Evolutionary conservation across 2,113 vertebrate species (phyloP).

Genomic region (Sander lucioperca): DNA sequence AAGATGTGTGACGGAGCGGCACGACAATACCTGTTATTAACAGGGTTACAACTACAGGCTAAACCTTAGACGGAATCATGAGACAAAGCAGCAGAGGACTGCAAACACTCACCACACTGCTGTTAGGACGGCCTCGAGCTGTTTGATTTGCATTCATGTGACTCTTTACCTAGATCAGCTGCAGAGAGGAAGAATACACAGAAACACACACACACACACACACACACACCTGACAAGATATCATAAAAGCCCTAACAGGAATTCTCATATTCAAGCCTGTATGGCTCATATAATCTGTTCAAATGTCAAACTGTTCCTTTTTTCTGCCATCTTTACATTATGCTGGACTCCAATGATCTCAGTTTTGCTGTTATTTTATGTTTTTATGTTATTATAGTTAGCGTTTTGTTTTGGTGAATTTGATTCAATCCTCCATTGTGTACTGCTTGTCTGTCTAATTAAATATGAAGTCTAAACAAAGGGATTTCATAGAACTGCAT

Average conservation of each 20-base stretch:
- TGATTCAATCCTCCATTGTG: not conserved
- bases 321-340: not conserved
- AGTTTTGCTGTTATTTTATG: conserved; percentile 7
- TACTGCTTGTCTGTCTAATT: conserved; percentile 30
- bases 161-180: conserved; percentile 18
- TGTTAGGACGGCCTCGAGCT: conserved; percentile 31
- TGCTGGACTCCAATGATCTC: not conserved
- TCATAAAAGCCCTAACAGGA: not conserved
- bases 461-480: not conserved
- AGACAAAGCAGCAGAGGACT: conserved; percentile 9
- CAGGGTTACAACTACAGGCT: conserved; percentile 17
- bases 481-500: not conserved
- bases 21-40: not conserved
- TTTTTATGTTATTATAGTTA: conserved; percentile 18
- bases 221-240: not conserved
- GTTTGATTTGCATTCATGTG: conserved; percentile 38
- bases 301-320: conserved; percentile 16
- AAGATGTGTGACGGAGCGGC: conserved; percentile 7
- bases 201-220: not conserved
- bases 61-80: not conserved
- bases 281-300: not conserved
- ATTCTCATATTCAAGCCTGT: not conserved
- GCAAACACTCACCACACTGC: not conserved
- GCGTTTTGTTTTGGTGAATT: not conserved
- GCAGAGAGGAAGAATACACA: conserved; percentile 44